A percentile compares a stretch with the other conserved stretches of the same genome.
These are phyloP conservation scores for Pseudocheirus occidentalis DNA, from an alignment of 2,797 vertebrate genomes.

Conservation along the genomic window DNA sequence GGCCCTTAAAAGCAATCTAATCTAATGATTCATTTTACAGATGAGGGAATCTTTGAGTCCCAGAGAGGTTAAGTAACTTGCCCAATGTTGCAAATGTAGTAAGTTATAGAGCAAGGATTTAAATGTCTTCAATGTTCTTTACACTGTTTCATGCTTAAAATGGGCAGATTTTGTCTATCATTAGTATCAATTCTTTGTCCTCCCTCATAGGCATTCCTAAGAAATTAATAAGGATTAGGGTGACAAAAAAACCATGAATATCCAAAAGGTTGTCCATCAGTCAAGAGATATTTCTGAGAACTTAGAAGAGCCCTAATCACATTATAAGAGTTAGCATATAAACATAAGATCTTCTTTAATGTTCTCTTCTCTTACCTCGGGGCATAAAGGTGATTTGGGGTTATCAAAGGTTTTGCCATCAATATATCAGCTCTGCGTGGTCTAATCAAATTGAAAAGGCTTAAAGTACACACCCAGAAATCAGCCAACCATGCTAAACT, in stretches of 20 bases:
- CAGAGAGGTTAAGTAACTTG: background rate
- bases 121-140: background rate
- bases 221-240: background rate
- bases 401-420: background rate
- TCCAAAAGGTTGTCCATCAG: slow-evolving; percentile 45
- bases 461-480: background rate
- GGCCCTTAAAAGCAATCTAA: background rate
- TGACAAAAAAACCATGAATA: background rate
- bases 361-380: background rate
- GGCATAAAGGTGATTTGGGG: background rate
- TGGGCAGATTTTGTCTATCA: background rate
- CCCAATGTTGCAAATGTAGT: background rate
- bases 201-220: slow-evolving; percentile 48
- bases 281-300: slow-evolving; percentile 51
- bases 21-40: background rate
- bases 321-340: background rate
- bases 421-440: background rate
- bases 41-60: background rate
- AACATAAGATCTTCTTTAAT: background rate
- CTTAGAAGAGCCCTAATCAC: background rate
- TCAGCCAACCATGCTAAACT: background rate
- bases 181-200: slow-evolving; percentile 58
- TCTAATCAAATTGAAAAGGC: background rate
- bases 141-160: background rate
- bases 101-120: background rate